Conservation (phyloP, 2,113 vertebrate genomes). For the Rafetus swinhoei region DNA sequence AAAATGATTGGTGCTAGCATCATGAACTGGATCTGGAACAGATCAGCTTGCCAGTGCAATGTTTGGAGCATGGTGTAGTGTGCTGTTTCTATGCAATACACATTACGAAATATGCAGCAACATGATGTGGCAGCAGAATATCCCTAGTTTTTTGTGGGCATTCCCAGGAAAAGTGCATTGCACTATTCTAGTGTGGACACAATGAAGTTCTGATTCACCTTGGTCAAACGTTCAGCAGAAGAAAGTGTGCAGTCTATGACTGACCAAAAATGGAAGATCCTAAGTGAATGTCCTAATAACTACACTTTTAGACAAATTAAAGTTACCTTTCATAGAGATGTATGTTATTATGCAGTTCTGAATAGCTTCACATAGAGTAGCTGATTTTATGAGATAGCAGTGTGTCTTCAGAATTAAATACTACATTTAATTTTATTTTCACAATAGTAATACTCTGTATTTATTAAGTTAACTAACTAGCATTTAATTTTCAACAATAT, state of each 20-base stretch:
- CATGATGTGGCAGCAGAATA: background rate
- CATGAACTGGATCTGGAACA: background rate
- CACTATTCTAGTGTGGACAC: no score
- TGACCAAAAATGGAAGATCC: background rate
- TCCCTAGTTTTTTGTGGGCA: background rate
- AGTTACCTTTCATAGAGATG: background rate
- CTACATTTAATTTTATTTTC: background rate
- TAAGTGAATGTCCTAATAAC: background rate
- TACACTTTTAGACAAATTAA: background rate
- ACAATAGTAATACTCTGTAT: background rate
- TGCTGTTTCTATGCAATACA: background rate
- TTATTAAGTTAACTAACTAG: background rate
- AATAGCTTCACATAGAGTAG: background rate
- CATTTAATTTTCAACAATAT: background rate
- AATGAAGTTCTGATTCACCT: background rate
- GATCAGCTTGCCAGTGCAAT: background rate
- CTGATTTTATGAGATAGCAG: background rate
- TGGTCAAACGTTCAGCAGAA: background rate
- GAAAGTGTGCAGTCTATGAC: background rate
- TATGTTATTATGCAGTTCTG: background rate
- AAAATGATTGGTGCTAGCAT: background rate
- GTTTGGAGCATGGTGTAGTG: background rate
- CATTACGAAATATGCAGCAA: background rate
- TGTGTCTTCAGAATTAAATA: background rate
- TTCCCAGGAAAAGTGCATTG: background rate